phyloP scores from a whole-genome alignment of 2,113 vertebrate genomes.

The Otolemur garnettii region DNA sequence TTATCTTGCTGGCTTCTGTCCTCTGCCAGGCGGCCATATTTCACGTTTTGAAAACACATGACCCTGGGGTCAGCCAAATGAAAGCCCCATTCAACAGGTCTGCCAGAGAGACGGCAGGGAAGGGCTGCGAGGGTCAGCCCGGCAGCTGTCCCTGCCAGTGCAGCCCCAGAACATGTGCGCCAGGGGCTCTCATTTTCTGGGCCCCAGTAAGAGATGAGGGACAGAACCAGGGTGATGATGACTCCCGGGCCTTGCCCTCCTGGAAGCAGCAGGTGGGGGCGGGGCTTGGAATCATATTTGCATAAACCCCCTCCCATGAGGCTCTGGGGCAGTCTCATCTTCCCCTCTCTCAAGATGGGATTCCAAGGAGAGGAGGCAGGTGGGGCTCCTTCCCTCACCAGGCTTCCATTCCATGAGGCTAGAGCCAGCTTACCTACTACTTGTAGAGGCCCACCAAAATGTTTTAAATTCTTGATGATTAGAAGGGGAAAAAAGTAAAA shows the following conservation, averaged over 20 bases:
- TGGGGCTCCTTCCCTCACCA: neutral
- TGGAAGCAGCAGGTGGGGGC: conserved; percentile 11
- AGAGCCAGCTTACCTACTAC: neutral
- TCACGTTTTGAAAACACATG: conserved; percentile 92
- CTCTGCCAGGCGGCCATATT: conserved; percentile 90
- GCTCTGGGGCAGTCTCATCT: neutral
- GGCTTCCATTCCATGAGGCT: neutral
- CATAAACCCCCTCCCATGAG: neutral
- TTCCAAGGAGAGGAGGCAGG: neutral
- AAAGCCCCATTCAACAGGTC: conserved; percentile 94
- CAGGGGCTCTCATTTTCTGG: conserved; percentile 70
- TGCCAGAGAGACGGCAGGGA: conserved; percentile 82
- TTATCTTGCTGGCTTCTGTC: conserved; percentile 91
- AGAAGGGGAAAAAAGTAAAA: neutral
- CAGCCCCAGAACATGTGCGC: conserved; percentile 65
- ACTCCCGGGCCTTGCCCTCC: conserved; percentile 26
- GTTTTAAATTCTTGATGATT: neutral
- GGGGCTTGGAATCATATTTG: conserved; percentile 56
- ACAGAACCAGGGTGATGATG: conserved; percentile 74
- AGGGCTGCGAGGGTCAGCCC: conserved; percentile 89
- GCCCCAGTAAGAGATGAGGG: conserved; percentile 74
- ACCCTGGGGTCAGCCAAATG: conserved; percentile 92
- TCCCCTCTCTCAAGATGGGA: neutral
- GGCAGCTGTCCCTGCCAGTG: conserved; percentile 87
- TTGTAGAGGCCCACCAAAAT: neutral